These are phyloP conservation scores for Tragelaphus strepsiceros DNA, from an alignment of 2,113 vertebrate genomes.

Conservation along the genomic window DNA sequence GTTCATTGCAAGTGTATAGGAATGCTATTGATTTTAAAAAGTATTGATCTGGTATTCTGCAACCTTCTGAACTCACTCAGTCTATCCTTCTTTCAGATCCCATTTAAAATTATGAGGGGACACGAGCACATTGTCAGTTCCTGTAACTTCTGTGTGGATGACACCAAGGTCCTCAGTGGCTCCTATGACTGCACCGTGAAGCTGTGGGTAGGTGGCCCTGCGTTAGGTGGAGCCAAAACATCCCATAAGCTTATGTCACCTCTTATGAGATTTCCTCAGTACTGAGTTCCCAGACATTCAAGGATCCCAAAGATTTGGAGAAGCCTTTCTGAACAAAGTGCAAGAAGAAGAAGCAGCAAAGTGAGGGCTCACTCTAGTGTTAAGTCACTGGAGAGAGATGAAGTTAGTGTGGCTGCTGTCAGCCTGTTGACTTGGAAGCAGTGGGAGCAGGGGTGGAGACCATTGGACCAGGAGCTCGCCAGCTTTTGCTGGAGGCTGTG, in stretches of 20 bases:
- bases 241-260: fast-evolving
- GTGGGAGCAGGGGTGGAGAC: background rate
- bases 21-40: background rate
- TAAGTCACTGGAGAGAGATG: background rate
- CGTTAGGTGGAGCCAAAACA: background rate
- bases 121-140: constrained; percentile 70
- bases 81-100: constrained; percentile 64
- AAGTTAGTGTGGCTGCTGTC: background rate
- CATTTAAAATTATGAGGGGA: constrained; percentile 68
- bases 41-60: background rate
- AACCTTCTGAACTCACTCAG: background rate
- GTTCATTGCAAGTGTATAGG: background rate
- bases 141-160: constrained; percentile 78
- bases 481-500: background rate
- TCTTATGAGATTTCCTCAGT: background rate
- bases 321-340: background rate
- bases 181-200: constrained; percentile 72
- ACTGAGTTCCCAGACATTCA: background rate
- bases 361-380: background rate
- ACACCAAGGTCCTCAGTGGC: constrained; percentile 74
- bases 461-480: too few species aligned
- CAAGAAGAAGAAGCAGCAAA: background rate
- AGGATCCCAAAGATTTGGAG: background rate
- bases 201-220: constrained; percentile 72
- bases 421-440: background rate